These are phyloP conservation scores for Panthera leo DNA, from an alignment of 2,113 vertebrate genomes.

Conservation along the genomic window DNA sequence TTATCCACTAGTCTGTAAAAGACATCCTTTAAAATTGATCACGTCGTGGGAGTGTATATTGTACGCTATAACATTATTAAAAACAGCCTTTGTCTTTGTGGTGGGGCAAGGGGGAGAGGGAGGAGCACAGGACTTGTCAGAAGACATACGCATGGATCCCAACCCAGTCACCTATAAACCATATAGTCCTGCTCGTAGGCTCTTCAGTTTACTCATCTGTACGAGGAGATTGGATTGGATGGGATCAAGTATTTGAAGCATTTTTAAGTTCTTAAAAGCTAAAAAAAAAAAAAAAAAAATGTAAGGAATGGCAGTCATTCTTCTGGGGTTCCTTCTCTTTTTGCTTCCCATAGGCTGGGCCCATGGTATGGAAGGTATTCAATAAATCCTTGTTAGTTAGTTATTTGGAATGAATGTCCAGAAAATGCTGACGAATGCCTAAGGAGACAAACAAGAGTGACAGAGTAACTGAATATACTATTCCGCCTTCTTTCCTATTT, in stretches of 20 bases:
- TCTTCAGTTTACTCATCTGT: neutral
- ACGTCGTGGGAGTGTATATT: neutral
- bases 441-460: neutral
- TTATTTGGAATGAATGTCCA: conserved; percentile 3
- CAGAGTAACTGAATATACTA: neutral
- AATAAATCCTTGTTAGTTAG: neutral
- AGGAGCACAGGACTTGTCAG: neutral
- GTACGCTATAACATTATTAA: neutral
- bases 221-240: neutral
- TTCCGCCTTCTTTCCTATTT: neutral
- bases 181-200: neutral
- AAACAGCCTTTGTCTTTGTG: neutral
- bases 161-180: neutral
- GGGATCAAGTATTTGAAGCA: neutral
- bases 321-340: neutral
- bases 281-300: neutral
- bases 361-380: neutral
- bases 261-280: conserved; percentile 26
- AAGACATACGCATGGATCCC: neutral
- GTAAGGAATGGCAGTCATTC: neutral
- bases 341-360: neutral
- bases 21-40: neutral
- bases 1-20: neutral
- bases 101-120: neutral
- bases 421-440: neutral